Percentiles rank a stretch among this genome's conserved stretches.
Conservation (phyloP, 1,140 invertebrate species). For the Drosophila lacteicornis region DNA sequence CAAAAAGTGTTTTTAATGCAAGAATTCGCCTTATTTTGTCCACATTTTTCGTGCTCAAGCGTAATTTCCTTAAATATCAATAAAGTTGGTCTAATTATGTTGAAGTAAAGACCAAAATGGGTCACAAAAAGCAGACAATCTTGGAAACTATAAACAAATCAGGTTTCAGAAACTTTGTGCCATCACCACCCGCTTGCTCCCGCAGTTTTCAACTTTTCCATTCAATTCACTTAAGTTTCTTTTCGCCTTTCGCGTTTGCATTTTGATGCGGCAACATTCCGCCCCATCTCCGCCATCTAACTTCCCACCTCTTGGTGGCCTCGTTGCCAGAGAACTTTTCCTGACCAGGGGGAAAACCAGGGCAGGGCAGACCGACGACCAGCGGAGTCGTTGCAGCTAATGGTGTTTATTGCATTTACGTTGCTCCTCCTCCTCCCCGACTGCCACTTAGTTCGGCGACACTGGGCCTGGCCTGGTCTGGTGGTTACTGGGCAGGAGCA, state of each 20-base stretch:
- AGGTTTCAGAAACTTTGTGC: conserved; percentile 46
- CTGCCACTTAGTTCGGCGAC: conserved; percentile 74
- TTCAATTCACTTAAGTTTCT: conserved; percentile 78
- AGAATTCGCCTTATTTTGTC: neutral
- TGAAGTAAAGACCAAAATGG: conserved; percentile 37
- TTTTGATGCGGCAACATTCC: conserved; percentile 65
- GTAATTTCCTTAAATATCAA: conserved; percentile 10
- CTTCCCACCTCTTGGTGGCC: conserved; percentile 39
- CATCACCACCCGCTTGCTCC: conserved; percentile 57
- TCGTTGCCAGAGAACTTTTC: conserved; percentile 55
- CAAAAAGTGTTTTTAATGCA: neutral
- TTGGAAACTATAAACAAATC: conserved; percentile 69
- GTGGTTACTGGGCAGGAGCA: conserved; percentile 6
- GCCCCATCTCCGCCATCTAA: conserved; percentile 26
- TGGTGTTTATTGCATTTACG: conserved; percentile 80
- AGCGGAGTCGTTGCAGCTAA: conserved; percentile 63
- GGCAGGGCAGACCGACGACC: conserved; percentile 30
- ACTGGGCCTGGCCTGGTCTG: conserved; percentile 13
- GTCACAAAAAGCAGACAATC: conserved; percentile 60
- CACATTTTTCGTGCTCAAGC: neutral
- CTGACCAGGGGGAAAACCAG: conserved; percentile 5
- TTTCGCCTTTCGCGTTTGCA: conserved; percentile 63
- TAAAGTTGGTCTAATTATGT: conserved; percentile 33
- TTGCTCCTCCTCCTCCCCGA: conserved; percentile 31
- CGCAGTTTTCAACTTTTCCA: conserved; percentile 75